Base-by-base conservation (phyloP, 2,888 invertebrate genomes). In the Erebia epiphron region DNA sequence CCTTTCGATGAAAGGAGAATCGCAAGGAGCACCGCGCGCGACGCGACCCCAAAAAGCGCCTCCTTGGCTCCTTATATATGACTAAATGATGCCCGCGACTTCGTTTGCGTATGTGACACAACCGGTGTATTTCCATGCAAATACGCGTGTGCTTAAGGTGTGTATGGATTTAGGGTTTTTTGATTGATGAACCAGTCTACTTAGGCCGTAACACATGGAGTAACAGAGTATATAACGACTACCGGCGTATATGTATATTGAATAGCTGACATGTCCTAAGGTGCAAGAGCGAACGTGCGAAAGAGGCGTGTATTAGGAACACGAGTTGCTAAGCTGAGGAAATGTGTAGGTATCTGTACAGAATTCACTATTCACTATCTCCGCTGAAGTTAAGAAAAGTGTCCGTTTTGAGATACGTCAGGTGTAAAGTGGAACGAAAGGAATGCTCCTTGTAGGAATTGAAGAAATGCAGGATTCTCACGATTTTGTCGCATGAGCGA, bases 221-320 rank as follows among this genome's bases (percentile, higher is more conserved):
- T 86, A 91, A 88, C 91, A 35, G 5, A 26, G 92, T 1, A 2
- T 85, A 81, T 84, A 80, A 91, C 92, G 82, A 80, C 85, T 82
- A 62, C 43, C 35, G 10, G 46, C 13, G 3, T 13, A 13, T 9
- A 11, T 1, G 57, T 26, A 26, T 58, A 14, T 35, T 35, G 14
- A 26, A 14, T 58, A 4, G 5, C 35, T 58, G 26, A 54, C 10
- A 16, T 18, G 10, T 14, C 9, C 18, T 52, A 16, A 18, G 52
- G 16, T 16, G 52, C n/a, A 16, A 16, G 52, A 16, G 14, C 0
- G 2, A 57, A 57, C 13, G 5, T 21, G 56, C 26, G 56, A 7
- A 5, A 52, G 52, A 5, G 1, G 16, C n/a, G 52, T 16, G n/a
- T 5, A 10, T 26, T 1, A 21, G 21, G 56, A 14, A 57, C 21